phyloP scores from a whole-genome alignment of 2,113 vertebrate genomes.

The Pangasianodon gigas region DNA sequence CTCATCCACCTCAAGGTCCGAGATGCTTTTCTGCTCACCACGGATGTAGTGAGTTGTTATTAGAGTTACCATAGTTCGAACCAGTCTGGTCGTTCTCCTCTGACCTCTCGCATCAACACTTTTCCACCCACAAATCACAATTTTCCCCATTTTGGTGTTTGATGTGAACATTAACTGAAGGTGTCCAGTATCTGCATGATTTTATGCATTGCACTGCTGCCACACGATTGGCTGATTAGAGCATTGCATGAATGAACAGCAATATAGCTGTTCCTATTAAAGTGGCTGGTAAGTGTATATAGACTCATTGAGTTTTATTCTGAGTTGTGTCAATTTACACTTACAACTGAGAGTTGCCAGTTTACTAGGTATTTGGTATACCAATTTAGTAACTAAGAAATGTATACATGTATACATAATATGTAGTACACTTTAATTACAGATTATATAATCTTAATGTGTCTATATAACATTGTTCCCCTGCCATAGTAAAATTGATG shows the following conservation, averaged over 20 bases:
- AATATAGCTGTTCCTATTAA: neutral
- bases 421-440: neutral
- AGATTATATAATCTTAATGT: neutral
- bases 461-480: neutral
- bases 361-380: neutral
- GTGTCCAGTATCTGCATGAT: neutral
- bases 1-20: neutral
- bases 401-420: neutral
- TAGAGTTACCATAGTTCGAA: neutral
- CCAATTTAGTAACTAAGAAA: neutral
- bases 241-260: neutral
- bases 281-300: neutral
- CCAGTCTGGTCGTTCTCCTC: neutral
- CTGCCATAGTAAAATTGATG: neutral
- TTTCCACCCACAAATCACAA: neutral
- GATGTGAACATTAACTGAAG: neutral
- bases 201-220: neutral
- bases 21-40: neutral
- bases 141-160: no score
- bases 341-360: neutral
- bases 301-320: no score
- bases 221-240: neutral
- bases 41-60: neutral
- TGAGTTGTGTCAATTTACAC: neutral
- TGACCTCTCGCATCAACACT: neutral